Evolutionary conservation across 2,113 vertebrate species (phyloP), one percentile per base, ranked within the genome.

Genomic region (Picathartes gymnocephalus): DNA sequence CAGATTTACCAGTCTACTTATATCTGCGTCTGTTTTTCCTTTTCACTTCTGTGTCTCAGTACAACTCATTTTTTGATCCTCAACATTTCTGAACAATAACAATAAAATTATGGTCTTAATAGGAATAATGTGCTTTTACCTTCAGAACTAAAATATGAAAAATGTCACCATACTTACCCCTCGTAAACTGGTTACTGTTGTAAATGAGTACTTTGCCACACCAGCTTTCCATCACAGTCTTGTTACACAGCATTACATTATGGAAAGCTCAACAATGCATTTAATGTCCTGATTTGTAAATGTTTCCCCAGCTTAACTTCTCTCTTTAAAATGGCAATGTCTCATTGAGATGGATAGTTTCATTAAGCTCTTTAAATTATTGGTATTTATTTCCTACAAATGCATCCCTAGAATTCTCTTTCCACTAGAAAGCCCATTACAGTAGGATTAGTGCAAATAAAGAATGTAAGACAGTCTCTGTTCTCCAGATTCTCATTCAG

Each of bases 271-370:
- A 86, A 66, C 51, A 48, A 15, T 90, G 39, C 15, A 45, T 82
- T 82, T 89, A 91, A 81, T 58, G 65, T 53, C 65, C n/a, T 82
- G 81, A 84, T 77, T 81, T 90, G 70, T 81, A 95, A 89, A 94
- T 77, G 31, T 81, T 93, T 86, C 30, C 39, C 20, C 15, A 31
- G 30, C 42, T 93, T 93, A 89, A 74, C 44, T 90, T 85, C 33
- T 86, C 51, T 81, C 64, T 81, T 83, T 92, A 83, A 71, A 61
- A 42, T n/a, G 21, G 51, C 10, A 14, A 81, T 92, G 81, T 30
- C 70, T 96, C 87, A 95, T 81, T 81, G 68, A 91, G 94, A 95
- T 39, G 6, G 73, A 92, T 94, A 76, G 69, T 92, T 94, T 93
- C 47, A 95, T 91, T 92, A 94, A 62, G 31, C 82, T 83, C 37